Base-by-base conservation (phyloP, 2,888 invertebrate genomes). In the Chrysolina oricalcia region DNA sequence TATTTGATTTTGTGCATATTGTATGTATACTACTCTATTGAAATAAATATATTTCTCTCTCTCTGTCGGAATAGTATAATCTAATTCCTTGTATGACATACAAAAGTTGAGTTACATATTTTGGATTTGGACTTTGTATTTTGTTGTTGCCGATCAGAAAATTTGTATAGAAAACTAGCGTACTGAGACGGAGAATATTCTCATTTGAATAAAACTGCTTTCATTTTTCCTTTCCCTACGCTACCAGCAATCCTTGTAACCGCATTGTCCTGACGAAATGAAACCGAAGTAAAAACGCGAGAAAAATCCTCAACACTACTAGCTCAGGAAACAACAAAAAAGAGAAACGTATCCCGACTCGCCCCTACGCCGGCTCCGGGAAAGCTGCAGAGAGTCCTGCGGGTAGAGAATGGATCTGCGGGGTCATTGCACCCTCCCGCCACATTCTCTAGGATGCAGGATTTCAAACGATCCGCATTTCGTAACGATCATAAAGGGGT, bases 381-480 rank as follows among this genome's bases (percentile, higher is more conserved):
- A 13, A 50, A 48, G 21, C 67, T 67, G 67, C 66, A 66, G 66
- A 63, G 62, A 65, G 21, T 67, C 48, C 67, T 67, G 50, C 67
- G 67, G 67, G 67, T 17, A 35, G 35, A 50, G 23, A 35, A 23
- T 67, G 50, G 46, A 43, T 27, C 19, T n/a, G 67, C 67, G 67
- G 4, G 67, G 67, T 67, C 67, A 67, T 50, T 50, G 67, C 27
- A 48, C 67, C 21, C 27, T 17, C 27, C 50, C 17, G 50, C 6
- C 48, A 43, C 65, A 65, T 65, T 65, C 23, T 67, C 50, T 50
- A 35, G 59, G 59, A 59, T 59, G 59, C n/a, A n/a, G 59, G 35
- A 59, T 27, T 59, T 59, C 6, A 0, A 59, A 10, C n/a, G 53
- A 21, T 53, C n/a, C 59, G 59, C 59, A 35, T 59, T 59, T 35